Base-by-base conservation (phyloP, 1,140 invertebrate genomes). In the Pygmarrhopalites habei region DNA sequence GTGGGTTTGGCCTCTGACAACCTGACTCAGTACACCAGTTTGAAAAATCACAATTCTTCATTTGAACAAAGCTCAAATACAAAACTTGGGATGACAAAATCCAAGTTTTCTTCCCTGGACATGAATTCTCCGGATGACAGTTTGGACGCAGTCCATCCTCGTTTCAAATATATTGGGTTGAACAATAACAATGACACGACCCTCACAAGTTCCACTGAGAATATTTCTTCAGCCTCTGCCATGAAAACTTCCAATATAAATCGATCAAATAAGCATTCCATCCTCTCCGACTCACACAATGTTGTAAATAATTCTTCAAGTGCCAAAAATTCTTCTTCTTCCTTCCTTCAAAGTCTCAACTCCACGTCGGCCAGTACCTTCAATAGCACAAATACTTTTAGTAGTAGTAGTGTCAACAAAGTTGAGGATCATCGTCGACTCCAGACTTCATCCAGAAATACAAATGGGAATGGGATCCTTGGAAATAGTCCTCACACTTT, bases 121-220 rank as follows among this genome's bases (percentile, higher is more conserved):
- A 12, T 44, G n/a, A 64, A 46, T 23, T 62, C 61, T 1, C 29
- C 41, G 17, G 43, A 58, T 25, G 68, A 70, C 30, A 70, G 26
- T 23, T 44, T 53, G 2, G 68, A 70, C 23, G 65, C 65, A 1
- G 57, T 67, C 44, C 68, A 70, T 39, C 62, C 65, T 32, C 62
- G 68, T n/a, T 17, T 70, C 15, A 66, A 64, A 43, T 59, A 61
- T 55, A 41, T 55, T 46, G n/a, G n/a, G n/a, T n/a, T n/a, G n/a
- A 30, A 44, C 49, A 43, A 64, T 52, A 32, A 64, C 47, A 58
- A 39, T 58, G 26, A 23, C 5, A 30, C n/a, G 10, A 17, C 46
- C 15, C 2, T 21, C 30, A 19, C 32, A 2, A 52, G 35, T 28
- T 60, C 58, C 14, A 26, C 60, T 52, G 60, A 32, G n/a, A 30